Percentiles rank a stretch among this genome's conserved stretches.
phyloP scores from a whole-genome alignment of 2,888 invertebrate species.

The Tipula unca region DNA sequence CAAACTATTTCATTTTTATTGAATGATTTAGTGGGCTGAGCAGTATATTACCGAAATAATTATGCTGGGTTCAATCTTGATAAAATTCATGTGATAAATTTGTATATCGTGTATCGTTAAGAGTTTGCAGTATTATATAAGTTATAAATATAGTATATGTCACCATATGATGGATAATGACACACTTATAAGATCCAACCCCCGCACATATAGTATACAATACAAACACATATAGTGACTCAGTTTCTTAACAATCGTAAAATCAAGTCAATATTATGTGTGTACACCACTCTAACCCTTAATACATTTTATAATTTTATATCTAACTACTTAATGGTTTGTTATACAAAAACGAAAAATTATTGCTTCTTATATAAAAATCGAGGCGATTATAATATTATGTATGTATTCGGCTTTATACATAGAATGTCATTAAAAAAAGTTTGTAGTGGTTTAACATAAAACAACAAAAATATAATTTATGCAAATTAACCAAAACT shows the following conservation, averaged over 20 bases:
- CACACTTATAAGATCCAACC: too few relatives aligned
- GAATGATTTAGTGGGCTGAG: too few relatives aligned
- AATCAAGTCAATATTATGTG: not conserved
- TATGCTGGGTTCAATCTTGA: too few relatives aligned
- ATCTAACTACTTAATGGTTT: not conserved
- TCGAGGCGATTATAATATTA: not conserved
- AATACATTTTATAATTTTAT: not conserved
- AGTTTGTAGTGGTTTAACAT: not conserved
- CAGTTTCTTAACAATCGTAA: not conserved
- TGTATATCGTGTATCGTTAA: too few relatives aligned
- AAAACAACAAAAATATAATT: not conserved
- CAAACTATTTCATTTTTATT: too few relatives aligned
- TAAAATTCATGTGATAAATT: too few relatives aligned
- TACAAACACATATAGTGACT: not conserved
- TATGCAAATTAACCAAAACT: not conserved
- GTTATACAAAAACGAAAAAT: not conserved
- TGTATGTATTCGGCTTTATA: not conserved
- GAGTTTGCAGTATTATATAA: too few relatives aligned
- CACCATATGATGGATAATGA: too few relatives aligned
- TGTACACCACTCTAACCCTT: not conserved
- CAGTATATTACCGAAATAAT: too few relatives aligned
- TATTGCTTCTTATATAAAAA: not conserved
- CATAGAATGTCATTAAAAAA: not conserved
- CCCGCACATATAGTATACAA: too few relatives aligned
- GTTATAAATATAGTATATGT: too few relatives aligned